phyloP scores from a whole-genome alignment of 2,888 invertebrate genomes.

The Drosophila mimica region DNA sequence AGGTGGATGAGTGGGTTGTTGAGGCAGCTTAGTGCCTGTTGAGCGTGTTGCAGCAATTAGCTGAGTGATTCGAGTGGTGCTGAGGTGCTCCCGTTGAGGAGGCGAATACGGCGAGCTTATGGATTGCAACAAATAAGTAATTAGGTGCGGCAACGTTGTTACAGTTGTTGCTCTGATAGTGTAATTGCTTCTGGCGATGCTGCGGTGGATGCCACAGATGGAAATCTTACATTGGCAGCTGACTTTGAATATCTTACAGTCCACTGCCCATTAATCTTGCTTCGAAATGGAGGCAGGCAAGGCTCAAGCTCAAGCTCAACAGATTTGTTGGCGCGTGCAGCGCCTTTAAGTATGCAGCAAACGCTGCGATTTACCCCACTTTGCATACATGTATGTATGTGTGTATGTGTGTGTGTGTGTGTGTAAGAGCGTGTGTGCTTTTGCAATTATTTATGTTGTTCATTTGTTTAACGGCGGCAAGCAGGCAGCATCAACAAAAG shows the following conservation, averaged over 20 bases:
- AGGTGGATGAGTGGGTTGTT: slow-evolving; percentile 44
- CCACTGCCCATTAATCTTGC: slow-evolving; percentile 70
- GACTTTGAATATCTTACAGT: slow-evolving; percentile 59
- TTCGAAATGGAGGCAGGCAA: slow-evolving; percentile 57
- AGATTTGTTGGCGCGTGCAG: slow-evolving; percentile 61
- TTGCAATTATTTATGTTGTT: slow-evolving; percentile 81
- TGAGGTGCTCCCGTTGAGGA: slow-evolving; percentile 39
- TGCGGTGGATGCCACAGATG: slow-evolving; percentile 29
- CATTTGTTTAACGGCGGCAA: slow-evolving; percentile 78
- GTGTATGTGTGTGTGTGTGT: slow-evolving; percentile 12
- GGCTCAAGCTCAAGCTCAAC: slow-evolving; percentile 51
- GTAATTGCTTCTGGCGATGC: slow-evolving; percentile 10
- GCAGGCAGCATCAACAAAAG: slow-evolving; percentile 75
- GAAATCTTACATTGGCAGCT: slow-evolving; percentile 53
- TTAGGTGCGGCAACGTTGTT: slow-evolving; percentile 37
- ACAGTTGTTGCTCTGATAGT: slow-evolving; percentile 2
- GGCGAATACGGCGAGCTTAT: slow-evolving; percentile 40
- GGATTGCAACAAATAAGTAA: slow-evolving; percentile 59
- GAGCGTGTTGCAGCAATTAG: slow-evolving; percentile 60
- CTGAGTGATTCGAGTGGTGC: slow-evolving; percentile 51
- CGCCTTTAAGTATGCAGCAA: slow-evolving; percentile 67
- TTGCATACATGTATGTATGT: slow-evolving; percentile 41
- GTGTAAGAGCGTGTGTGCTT: slow-evolving; percentile 56
- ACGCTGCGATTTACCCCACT: slow-evolving; percentile 70
- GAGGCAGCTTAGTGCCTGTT: slow-evolving; percentile 56